Conservation (phyloP, 2,888 invertebrate species). For the Apoda limacodes region DNA sequence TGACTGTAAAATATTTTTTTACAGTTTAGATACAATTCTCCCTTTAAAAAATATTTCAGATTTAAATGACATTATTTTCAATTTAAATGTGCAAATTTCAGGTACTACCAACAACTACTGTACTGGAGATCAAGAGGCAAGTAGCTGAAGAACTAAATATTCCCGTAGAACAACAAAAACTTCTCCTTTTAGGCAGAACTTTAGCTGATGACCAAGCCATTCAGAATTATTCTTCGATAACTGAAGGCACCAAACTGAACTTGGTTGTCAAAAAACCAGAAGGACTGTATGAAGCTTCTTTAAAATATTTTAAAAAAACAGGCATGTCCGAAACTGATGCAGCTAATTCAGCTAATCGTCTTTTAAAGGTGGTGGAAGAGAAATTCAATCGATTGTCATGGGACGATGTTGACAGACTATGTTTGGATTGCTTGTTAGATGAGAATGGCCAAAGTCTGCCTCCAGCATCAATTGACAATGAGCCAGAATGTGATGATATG, state of each 20-base stretch:
- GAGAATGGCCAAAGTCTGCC: conserved; percentile 26
- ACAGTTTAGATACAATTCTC: no score
- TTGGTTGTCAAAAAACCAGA: conserved; percentile 78
- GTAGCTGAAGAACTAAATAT: conserved; percentile 74
- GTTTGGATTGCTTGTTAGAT: conserved; percentile 39
- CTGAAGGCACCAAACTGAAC: conserved; percentile 80
- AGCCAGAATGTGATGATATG: conserved; percentile 9
- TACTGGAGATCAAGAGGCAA: conserved; percentile 77
- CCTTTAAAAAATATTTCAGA: no score
- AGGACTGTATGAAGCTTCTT: conserved; percentile 67
- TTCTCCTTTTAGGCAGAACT: conserved; percentile 78
- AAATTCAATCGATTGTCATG: conserved; percentile 67
- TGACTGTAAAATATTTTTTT: no score
- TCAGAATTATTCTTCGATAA: conserved; percentile 77
- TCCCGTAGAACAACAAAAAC: conserved; percentile 76
- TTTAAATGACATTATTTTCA: neutral
- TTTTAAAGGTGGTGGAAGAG: conserved; percentile 64
- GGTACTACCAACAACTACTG: conserved; percentile 69
- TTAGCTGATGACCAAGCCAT: conserved; percentile 78
- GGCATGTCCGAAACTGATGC: conserved; percentile 73
- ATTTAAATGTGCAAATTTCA: conserved; percentile 27
- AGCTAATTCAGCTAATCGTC: conserved; percentile 67
- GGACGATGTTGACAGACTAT: conserved; percentile 71
- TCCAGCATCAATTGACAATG: conserved; percentile 1
- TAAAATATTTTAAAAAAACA: conserved; percentile 71